phyloP scores from a whole-genome alignment of 2,113 vertebrate genomes.

The Microcebus lehilahytsara region DNA sequence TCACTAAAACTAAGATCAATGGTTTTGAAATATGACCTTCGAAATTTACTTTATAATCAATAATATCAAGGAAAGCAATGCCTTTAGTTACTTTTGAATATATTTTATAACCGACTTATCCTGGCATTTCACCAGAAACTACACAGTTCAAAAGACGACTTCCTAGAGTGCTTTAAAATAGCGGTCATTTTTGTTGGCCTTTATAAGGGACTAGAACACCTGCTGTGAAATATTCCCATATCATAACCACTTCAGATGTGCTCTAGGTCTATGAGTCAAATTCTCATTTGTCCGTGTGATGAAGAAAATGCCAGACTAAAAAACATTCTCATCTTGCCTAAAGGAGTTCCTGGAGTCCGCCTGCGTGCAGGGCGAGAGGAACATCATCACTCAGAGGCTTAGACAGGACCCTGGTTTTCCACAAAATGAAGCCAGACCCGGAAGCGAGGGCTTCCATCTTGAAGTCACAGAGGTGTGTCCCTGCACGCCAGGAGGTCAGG shows the following conservation, averaged over 20 bases:
- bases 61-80: not conserved
- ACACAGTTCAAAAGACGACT: not conserved
- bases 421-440: not conserved
- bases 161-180: not conserved
- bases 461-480: not conserved
- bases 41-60: slow-evolving; percentile 13
- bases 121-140: not conserved
- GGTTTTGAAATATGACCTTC: slow-evolving; percentile 7
- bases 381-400: not conserved
- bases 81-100: slow-evolving; percentile 24
- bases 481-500: not conserved
- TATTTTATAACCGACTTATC: not conserved
- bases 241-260: not conserved
- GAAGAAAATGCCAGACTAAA: not conserved
- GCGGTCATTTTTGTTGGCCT: not conserved
- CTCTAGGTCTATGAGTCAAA: not conserved
- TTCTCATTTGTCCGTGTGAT: not conserved
- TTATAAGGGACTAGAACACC: not conserved
- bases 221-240: not conserved
- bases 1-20: slow-evolving; percentile 38
- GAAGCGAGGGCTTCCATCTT: not conserved
- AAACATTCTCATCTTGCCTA: not conserved
- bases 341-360: not conserved
- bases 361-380: not conserved
- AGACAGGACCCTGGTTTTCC: not conserved